These are phyloP conservation scores for Anableps anableps DNA, from an alignment of 2,797 vertebrate species.

Conservation along the genomic window DNA sequence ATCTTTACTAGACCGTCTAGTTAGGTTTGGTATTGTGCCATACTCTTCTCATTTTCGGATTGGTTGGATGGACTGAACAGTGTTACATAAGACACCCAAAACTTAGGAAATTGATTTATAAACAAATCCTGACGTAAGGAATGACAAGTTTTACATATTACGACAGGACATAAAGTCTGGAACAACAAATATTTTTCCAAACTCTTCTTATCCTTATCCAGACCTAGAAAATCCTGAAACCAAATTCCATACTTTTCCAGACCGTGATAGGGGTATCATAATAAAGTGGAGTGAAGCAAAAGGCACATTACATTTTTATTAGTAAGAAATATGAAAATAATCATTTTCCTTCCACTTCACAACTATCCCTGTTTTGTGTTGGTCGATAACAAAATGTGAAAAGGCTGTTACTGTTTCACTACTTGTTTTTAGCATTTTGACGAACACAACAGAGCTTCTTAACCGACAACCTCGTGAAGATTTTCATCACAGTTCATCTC, in stretches of 20 bases:
- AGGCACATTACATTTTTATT: background rate
- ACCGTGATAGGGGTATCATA: background rate
- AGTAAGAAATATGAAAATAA: background rate
- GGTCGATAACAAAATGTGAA: background rate
- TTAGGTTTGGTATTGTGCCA: too few species aligned
- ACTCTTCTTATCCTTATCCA: background rate
- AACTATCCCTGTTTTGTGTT: background rate
- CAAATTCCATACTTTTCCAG: background rate
- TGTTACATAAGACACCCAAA: too few species aligned
- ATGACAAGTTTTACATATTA: too few species aligned
- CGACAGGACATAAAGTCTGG: too few species aligned
- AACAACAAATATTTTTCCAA: background rate
- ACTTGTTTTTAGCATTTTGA: background rate
- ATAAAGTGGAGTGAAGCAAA: background rate
- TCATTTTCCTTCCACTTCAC: background rate
- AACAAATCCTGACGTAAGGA: too few species aligned
- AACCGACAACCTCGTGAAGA: background rate
- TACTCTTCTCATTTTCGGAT: too few species aligned
- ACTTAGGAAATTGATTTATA: too few species aligned
- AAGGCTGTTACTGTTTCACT: background rate
- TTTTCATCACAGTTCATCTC: slow-evolving; percentile 63
- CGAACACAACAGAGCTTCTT: too few species aligned
- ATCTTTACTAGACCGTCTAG: too few species aligned
- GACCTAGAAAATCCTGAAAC: background rate
- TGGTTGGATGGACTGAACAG: too few species aligned